phyloP scores from a whole-genome alignment of 1,140 invertebrate species.

The Bombus superbus region DNA sequence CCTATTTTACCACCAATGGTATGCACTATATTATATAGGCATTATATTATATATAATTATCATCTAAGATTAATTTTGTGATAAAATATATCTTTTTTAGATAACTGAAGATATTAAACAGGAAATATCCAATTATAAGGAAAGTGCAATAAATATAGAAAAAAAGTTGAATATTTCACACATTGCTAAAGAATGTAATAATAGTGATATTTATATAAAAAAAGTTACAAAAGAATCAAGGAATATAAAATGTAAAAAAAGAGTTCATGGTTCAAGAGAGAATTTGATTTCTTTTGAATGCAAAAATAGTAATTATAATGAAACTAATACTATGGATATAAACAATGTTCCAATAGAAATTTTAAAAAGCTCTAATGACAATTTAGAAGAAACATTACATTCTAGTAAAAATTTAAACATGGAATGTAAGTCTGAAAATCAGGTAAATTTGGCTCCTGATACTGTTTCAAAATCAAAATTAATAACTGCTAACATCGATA shows the following conservation, averaged over 20 bases:
- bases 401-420: constrained; percentile 49
- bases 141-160: constrained; percentile 85
- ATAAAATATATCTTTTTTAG: constrained; percentile 72
- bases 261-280: background rate
- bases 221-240: background rate
- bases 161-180: constrained; percentile 76
- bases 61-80: constrained; percentile 27
- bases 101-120: constrained; percentile 84
- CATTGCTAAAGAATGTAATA: constrained; percentile 24
- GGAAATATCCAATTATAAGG: constrained; percentile 86
- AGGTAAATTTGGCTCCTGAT: constrained; percentile 47
- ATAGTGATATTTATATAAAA: constrained; percentile 8
- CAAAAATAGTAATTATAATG: constrained; percentile 2
- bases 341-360: constrained; percentile 3
- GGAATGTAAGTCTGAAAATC: constrained; percentile 54
- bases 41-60: constrained; percentile 44
- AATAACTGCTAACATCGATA: constrained; percentile 66
- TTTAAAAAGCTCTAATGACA: background rate
- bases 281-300: background rate
- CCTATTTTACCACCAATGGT: constrained; percentile 86
- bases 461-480: constrained; percentile 60
- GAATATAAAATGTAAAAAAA: background rate
- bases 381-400: background rate
- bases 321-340: background rate
- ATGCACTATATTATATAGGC: constrained; percentile 69